Percentiles rank a stretch among this genome's conserved stretches.
phyloP scores from a whole-genome alignment of 2,797 vertebrate genomes.

The Catharus ustulatus region DNA sequence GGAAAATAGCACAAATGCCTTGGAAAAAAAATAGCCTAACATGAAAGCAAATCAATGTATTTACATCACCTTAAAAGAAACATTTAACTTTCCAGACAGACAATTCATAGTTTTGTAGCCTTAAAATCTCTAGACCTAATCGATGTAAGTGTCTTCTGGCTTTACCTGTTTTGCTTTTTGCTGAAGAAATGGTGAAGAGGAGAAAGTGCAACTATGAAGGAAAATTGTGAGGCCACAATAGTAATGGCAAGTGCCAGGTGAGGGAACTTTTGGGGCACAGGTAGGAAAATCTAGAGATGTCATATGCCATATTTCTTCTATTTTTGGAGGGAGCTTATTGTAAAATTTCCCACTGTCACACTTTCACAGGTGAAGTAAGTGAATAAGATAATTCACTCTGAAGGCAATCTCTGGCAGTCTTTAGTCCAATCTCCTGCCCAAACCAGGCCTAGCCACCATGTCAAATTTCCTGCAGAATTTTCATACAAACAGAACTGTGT shows the following conservation, averaged over 20 bases:
- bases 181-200: background rate
- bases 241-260: background rate
- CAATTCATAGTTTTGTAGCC: background rate
- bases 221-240: background rate
- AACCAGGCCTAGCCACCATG: rapidly evolving
- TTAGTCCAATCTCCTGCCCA: background rate
- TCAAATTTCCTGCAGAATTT: background rate
- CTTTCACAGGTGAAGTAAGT: background rate
- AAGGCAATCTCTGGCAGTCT: background rate
- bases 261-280: rapidly evolving
- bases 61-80: background rate
- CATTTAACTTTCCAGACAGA: background rate
- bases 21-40: background rate
- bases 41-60: slow-evolving; percentile 26
- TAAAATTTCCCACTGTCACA: background rate
- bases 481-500: background rate
- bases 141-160: background rate
- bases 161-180: background rate
- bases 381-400: background rate
- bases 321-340: background rate
- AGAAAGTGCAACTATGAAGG: background rate
- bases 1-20: slow-evolving; percentile 50
- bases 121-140: background rate
- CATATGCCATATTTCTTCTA: background rate
- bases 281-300: background rate